Evolutionary conservation across 2,113 vertebrate species (phyloP), one percentile per base, ranked within the genome.

Genomic region (Trematocara variabile): DNA sequence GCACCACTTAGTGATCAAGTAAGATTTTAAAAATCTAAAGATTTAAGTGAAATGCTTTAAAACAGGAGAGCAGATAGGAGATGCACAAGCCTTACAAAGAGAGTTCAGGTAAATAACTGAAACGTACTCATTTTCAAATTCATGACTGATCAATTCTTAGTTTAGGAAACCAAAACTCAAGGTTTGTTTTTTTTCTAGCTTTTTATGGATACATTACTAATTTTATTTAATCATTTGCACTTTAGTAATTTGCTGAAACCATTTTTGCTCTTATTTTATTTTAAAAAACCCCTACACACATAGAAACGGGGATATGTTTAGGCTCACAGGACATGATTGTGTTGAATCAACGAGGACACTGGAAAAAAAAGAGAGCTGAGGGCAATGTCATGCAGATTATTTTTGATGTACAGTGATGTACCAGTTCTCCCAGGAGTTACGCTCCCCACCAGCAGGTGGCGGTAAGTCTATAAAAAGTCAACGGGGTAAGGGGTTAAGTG

Each of bases 371-470:
- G 22, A 46, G 22, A 46, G 14, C 25, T 18, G 68, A 48, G 41
- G 22, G 25, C 8, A 73, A 73, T n/a, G 22, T 30, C 41, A 48
- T 30, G 41, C 41, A 46, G 8, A 48, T 46, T 73, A 73, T 46
- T 48, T 46, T 30, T 73, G 68, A 73, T 5, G 5, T 28, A 46
- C 39, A 70, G 20, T 14, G 41, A 28, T 5, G 41, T 18, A 46
- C 41, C 39, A 28, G 39, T 46, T 73, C 68, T 73, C 8, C 13
- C 13, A 46, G 20, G 41, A 73, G 22, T 73, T 30, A 73, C 68
- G 53, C 77, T 81, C 89, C 87, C 5, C 9, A 8, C 77, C 89
- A 18, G 20, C 20, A 82, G 82, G 33, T 12, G 91, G 86, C 82
- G 37, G 60, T 50, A 75, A 25, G 3, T n/a, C 18, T 12, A 63